Conservation (phyloP, 2,113 vertebrate genomes). For the Phaetusa simplex region DNA sequence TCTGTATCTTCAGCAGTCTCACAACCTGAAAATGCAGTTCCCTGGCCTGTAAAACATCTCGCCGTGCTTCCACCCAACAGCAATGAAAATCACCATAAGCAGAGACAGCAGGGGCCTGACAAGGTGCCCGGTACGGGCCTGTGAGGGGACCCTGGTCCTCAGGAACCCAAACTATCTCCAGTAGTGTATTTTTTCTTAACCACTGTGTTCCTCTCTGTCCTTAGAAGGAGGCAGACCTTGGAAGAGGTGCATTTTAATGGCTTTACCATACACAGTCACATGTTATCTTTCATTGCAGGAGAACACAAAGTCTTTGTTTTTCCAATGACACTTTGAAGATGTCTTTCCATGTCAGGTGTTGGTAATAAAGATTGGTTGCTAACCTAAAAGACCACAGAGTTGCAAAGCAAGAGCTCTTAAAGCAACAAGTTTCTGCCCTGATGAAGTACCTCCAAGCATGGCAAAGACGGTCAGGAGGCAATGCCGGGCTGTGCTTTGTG, state of each 20-base stretch:
- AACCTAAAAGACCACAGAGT: neutral
- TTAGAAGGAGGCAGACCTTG: neutral
- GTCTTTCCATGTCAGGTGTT: neutral
- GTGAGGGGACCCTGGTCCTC: neutral
- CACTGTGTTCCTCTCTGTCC: neutral
- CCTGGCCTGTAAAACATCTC: neutral
- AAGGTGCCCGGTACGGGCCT: neutral
- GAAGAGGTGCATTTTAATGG: fast-evolving
- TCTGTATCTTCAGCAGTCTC: neutral
- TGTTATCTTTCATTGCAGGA: neutral
- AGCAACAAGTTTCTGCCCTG: neutral
- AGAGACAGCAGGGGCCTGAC: neutral
- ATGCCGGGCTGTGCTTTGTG: neutral
- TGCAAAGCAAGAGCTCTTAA: neutral
- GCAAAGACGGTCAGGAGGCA: neutral
- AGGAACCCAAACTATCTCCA: neutral
- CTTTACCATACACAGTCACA: neutral
- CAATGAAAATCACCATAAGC: neutral
- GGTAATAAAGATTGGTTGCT: neutral
- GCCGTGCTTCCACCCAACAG: neutral
- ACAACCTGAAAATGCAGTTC: neutral
- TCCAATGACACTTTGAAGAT: neutral
- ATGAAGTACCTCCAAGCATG: neutral
- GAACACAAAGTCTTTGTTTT: neutral
- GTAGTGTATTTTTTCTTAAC: neutral